Base-by-base conservation (phyloP, 2,888 invertebrate species). In the Chouioia cunea region DNA sequence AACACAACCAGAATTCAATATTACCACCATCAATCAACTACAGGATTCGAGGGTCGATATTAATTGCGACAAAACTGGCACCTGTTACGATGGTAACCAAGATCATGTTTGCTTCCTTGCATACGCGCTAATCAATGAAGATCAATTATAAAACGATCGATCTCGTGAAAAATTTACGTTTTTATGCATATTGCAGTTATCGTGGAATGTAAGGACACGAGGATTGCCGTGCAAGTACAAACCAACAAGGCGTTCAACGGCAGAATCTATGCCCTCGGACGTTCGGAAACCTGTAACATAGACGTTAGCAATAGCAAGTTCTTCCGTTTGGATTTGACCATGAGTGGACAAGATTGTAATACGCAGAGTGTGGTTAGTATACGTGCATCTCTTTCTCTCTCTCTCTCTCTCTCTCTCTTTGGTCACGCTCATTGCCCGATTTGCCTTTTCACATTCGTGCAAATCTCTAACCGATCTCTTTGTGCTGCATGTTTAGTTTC, bases 191-290 rank as follows among this genome's bases (percentile, higher is more conserved):
- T 87, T 88, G 53, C 86, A 97, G 97, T 97, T 63, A 93, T 95
- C 36, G 96, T 97, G 0, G 94, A 96, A 85, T 97, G 97, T 88
- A 97, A 96, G 86, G 97, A 97, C 84, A 96, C 96, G 2, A 90
- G 94, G 80, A 97, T 97, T 79, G 96, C 96, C 4, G 94, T 97
- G 0, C 95, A 95, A 86, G 96, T 97, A 20, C 90, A 93, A 77
- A 97, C 97, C 47, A 97, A 96, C 86, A 95, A 96, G 81, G 96
- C 96, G 22, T 97, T 97, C 89, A 97, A 96, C 81, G 97, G 97
- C 15, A 91, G 97, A 73, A 96, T 97, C 83, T 97, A 97, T 85
- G 97, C 97, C 20, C 87, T 97, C 79, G 97, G 97, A 47, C 90
- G 97, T 65, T 96, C 96, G 0, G 97, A 97, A 87, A 97, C 97